Evolutionary conservation across 2,113 vertebrate species (phyloP).

Genomic region (Rhabdomys dilectus): DNA sequence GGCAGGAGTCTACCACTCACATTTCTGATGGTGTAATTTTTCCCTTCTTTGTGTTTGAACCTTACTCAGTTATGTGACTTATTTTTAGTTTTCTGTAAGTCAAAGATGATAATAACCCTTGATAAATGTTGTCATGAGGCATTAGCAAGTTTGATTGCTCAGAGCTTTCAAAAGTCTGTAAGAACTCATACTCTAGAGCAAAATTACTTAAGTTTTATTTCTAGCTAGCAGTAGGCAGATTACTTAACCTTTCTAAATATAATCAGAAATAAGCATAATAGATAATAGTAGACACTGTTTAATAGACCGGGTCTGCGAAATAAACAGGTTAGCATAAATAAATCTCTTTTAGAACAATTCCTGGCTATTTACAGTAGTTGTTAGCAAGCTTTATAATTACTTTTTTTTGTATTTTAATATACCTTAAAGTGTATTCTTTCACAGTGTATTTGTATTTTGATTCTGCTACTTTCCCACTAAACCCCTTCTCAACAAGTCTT

Average conservation of each 20-base stretch:
- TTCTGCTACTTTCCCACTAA: background rate
- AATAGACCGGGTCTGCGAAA: background rate
- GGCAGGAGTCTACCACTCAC: background rate
- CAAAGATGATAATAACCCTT: background rate
- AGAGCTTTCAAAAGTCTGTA: background rate
- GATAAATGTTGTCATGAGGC: background rate
- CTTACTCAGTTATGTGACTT: slow-evolving; percentile 23
- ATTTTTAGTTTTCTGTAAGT: slow-evolving; percentile 34
- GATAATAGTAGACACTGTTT: background rate
- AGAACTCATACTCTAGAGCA: background rate
- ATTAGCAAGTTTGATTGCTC: background rate
- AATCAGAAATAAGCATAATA: background rate
- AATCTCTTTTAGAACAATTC: background rate
- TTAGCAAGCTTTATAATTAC: slow-evolving; percentile 10
- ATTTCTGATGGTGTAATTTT: slow-evolving; percentile 39
- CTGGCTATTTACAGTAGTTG: slow-evolving; percentile 23
- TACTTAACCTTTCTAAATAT: background rate
- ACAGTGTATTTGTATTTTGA: background rate
- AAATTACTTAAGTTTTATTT: background rate
- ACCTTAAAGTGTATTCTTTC: background rate
- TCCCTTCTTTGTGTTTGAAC: background rate
- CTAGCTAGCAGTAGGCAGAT: background rate
- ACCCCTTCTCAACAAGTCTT: background rate
- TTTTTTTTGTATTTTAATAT: background rate
- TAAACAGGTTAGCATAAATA: background rate